phyloP scores from a whole-genome alignment of 2,113 vertebrate species.

The Myotis yumanensis region DNA sequence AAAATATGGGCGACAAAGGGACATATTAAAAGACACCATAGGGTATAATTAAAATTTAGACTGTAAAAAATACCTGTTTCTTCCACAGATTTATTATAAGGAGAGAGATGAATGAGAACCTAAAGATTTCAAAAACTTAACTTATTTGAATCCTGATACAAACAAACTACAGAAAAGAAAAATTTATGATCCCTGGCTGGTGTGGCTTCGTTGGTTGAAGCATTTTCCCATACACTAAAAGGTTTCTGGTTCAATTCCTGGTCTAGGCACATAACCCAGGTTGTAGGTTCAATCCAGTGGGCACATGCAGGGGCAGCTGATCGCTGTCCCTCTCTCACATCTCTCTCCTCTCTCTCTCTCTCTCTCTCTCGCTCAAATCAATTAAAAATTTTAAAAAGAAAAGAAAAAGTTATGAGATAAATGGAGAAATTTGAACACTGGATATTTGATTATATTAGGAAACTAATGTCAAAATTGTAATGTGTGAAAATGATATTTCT shows the following conservation, averaged over 20 bases:
- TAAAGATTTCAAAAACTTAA: not conserved
- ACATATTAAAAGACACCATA: not conserved
- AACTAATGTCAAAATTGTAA: constrained; percentile 15
- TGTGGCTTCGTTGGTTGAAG: not conserved
- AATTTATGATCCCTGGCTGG: not conserved
- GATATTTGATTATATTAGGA: not conserved
- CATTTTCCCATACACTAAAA: not conserved
- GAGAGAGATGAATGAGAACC: not conserved
- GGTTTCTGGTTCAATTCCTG: not conserved
- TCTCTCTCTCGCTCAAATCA: too few species aligned
- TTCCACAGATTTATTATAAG: constrained; percentile 18
- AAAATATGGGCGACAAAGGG: not conserved
- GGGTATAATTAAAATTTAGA: constrained; percentile 16
- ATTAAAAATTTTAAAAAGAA: not conserved
- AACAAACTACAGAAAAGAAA: constrained; percentile 12
- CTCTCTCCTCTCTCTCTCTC: too few species aligned
- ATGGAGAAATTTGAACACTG: not conserved
- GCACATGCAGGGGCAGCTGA: not conserved
- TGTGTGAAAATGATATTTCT: not conserved
- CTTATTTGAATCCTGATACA: not conserved
- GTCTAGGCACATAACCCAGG: not conserved
- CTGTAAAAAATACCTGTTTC: not conserved
- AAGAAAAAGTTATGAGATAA: not conserved
- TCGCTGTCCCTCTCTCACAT: not conserved
- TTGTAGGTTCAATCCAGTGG: not conserved